A percentile compares a stretch with the other conserved stretches of the same genome.
Evolutionary conservation across 2,888 invertebrate genomes (phyloP).

Genomic region (Volucella inflata): DNA sequence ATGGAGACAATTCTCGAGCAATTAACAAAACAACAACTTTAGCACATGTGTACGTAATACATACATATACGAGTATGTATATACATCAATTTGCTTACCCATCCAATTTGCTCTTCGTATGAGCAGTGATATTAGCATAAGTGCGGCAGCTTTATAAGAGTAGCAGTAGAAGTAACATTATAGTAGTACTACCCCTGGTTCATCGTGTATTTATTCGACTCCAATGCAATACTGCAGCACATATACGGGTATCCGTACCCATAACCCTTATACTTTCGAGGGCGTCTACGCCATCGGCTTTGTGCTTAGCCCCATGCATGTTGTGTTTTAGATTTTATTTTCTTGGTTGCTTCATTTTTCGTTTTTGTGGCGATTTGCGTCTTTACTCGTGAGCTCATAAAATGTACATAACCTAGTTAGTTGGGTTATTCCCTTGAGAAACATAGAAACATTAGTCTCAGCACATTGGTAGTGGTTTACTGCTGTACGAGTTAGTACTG

Average conservation of each 20-base stretch:
- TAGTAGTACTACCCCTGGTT: slow-evolving; percentile 11
- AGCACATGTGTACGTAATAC: slow-evolving; percentile 46
- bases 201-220: slow-evolving; percentile 54
- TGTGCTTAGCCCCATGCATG: slow-evolving; percentile 31
- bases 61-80: not conserved
- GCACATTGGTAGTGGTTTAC: not conserved
- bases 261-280: slow-evolving; percentile 65
- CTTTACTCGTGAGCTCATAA: slow-evolving; percentile 59
- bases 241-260: slow-evolving; percentile 62
- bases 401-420: slow-evolving; percentile 70
- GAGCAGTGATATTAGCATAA: not conserved
- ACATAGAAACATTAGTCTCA: slow-evolving; percentile 47
- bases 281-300: slow-evolving; percentile 62
- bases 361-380: slow-evolving; percentile 41
- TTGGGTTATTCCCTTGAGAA: not conserved
- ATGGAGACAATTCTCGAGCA: slow-evolving; percentile 65
- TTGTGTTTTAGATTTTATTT: slow-evolving; percentile 7
- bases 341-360: not conserved
- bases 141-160: too few species aligned
- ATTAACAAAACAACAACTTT: slow-evolving; percentile 72
- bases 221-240: slow-evolving; percentile 56
- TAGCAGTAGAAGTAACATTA: slow-evolving; percentile 23
- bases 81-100: slow-evolving; percentile 63
- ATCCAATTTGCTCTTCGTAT: slow-evolving; percentile 50
- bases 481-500: not conserved